Base-by-base conservation (phyloP, 1,140 invertebrate genomes). In the Chrysoperla carnea region DNA sequence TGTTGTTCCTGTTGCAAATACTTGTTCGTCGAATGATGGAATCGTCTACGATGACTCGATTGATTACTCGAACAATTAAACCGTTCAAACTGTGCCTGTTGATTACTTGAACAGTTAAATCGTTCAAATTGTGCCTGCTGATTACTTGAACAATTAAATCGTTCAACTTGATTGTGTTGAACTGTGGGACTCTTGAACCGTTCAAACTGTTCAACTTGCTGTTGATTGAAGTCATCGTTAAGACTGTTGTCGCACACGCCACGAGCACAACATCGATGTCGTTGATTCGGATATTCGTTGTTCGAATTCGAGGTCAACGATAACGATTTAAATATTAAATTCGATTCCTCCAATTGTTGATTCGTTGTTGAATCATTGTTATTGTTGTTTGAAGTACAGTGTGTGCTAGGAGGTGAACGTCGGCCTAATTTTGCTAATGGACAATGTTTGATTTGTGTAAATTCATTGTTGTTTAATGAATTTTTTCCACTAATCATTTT, bases 381-480 rank as follows among this genome's bases (percentile, higher is more conserved):
- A 33, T 9, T 33, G 31, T 33, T 12, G 6, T 9, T 12, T 33
- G n/a, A 33, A 4, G 31, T 11, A 11, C 8, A 12, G 6, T 33
- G 31, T 11, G 8, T 9, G n/a, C n/a, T 11, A 11, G 60, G 55
- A 15, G 64, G 66, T 40, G 64, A 63, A 33, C 62, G 59, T 33
- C 68, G 55, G 7, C 68, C 68, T 41, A 70, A 50, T 37, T 68
- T 68, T 12, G 68, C 67, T 43, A 70, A 50, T 36, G 68, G 68
- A 49, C 67, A 62, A 66, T 23, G 17, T 23, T 23, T 23, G 17
- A 23, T 23, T 23, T 23, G 17, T 23, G 17, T 23, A 23, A 23
- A 23, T 23, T 23, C 17, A 23, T 23, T 23, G 5, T 23, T 23
- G 17, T 23, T 23, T 23, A 23, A 23, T 23, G 17, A 23, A 23